Evolutionary conservation across 2,888 invertebrate genomes (phyloP).

Genomic region (Octonoba sinensis): DNA sequence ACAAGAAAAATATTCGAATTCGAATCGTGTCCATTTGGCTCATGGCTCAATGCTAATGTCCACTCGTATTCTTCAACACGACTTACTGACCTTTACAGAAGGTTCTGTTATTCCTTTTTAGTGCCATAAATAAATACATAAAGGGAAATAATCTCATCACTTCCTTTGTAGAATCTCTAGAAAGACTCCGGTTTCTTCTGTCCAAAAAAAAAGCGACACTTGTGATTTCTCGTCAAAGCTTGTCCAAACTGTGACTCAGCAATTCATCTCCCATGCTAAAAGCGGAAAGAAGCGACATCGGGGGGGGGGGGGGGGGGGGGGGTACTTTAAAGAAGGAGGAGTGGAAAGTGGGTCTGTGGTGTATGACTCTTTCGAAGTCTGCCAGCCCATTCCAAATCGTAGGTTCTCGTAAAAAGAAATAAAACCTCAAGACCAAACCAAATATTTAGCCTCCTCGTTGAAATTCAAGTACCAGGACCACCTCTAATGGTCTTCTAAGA

Average conservation of each 20-base stretch:
- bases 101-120: no score
- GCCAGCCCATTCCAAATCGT: conserved; percentile 16
- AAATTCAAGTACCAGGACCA: conserved; percentile 46
- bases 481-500: conserved; percentile 45
- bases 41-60: no score
- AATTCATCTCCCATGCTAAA: background rate
- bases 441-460: conserved; percentile 58
- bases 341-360: conserved; percentile 49
- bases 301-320: background rate
- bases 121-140: no score
- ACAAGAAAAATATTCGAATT: no score
- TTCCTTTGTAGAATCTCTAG: no score
- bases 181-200: no score
- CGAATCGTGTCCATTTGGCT: no score
- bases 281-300: no score
- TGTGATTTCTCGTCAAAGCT: background rate
- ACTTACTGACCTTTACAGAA: no score
- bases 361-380: conserved; percentile 33
- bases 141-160: no score
- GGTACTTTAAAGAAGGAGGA: conserved; percentile 4
- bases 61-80: no score
- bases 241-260: background rate
- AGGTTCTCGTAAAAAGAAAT: conserved; percentile 25
- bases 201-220: no score
- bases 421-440: conserved; percentile 56